These are phyloP conservation scores for Lepidurus arcticus DNA, from an alignment of 1,140 invertebrate species.

Conservation along the genomic window DNA sequence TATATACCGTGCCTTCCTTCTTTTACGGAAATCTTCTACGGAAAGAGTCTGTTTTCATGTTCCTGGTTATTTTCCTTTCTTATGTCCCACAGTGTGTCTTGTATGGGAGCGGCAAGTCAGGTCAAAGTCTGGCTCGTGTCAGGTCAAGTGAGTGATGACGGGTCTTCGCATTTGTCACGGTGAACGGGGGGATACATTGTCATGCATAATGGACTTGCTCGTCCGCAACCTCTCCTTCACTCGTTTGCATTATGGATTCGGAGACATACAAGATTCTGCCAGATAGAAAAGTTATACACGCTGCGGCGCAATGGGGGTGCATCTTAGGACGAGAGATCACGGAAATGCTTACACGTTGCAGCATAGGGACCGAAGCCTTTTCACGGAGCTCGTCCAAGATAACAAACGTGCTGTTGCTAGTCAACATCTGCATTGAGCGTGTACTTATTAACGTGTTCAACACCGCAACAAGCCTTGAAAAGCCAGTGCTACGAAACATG, in stretches of 20 bases:
- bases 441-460: slow-evolving; percentile 11
- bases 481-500: not conserved
- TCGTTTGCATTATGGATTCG: slow-evolving; percentile 19
- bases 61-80: not conserved
- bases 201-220: slow-evolving; percentile 14
- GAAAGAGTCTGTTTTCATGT: not conserved
- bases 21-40: not conserved
- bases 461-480: not conserved
- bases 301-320: not conserved
- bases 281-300: not conserved
- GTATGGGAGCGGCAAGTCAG: not conserved
- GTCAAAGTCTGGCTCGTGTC: slow-evolving; percentile 13
- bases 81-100: not conserved
- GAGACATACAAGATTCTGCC: not conserved
- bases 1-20: not conserved
- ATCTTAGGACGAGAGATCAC: not conserved
- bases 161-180: slow-evolving; percentile 8
- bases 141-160: slow-evolving; percentile 17
- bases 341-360: not conserved
- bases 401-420: slow-evolving; percentile 11
- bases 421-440: not conserved
- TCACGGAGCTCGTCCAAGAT: slow-evolving; percentile 13
- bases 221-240: slow-evolving; percentile 1
- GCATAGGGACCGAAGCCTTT: not conserved
- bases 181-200: slow-evolving; percentile 6